Conservation (phyloP, 2,797 vertebrate species). For the Cryptoblepharus egeriae region DNA sequence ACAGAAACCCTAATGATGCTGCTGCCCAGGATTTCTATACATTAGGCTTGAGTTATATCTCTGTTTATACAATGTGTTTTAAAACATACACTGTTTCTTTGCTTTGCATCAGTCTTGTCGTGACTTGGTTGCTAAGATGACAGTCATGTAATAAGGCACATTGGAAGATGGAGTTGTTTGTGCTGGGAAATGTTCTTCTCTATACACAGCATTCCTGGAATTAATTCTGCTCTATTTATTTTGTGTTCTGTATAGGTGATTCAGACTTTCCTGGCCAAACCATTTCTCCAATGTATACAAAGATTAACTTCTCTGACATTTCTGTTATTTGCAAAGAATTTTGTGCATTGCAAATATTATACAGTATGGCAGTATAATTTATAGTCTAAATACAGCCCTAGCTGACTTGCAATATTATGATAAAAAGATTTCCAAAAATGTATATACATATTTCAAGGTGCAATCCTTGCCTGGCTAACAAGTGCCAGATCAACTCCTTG, state of each 20-base stretch:
- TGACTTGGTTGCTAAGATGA: slow-evolving; percentile 18
- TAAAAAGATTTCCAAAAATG: too few species aligned
- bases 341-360: slow-evolving; percentile 39
- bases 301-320: slow-evolving; percentile 38
- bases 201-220: neutral
- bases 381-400: slow-evolving; percentile 45
- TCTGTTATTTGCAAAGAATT: slow-evolving; percentile 52
- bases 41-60: neutral
- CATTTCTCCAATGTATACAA: slow-evolving; percentile 49
- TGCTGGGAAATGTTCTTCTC: slow-evolving; percentile 14
- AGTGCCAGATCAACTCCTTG: too few species aligned
- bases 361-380: slow-evolving; percentile 21
- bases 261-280: slow-evolving; percentile 39
- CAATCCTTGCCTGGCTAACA: too few species aligned
- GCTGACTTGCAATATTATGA: slow-evolving; percentile 49
- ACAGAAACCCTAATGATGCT: too few species aligned
- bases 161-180: slow-evolving; percentile 30
- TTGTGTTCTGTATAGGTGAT: slow-evolving; percentile 19
- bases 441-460: too few species aligned
- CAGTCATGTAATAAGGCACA: slow-evolving; percentile 8
- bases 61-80: too few species aligned
- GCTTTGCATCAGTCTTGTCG: neutral
- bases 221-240: slow-evolving; percentile 13
- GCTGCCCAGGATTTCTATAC: neutral
- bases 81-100: neutral